Evolutionary conservation across 1,140 invertebrate species (phyloP), one percentile per base, ranked within the genome.

Genomic region (Diachasma alloeum): DNA sequence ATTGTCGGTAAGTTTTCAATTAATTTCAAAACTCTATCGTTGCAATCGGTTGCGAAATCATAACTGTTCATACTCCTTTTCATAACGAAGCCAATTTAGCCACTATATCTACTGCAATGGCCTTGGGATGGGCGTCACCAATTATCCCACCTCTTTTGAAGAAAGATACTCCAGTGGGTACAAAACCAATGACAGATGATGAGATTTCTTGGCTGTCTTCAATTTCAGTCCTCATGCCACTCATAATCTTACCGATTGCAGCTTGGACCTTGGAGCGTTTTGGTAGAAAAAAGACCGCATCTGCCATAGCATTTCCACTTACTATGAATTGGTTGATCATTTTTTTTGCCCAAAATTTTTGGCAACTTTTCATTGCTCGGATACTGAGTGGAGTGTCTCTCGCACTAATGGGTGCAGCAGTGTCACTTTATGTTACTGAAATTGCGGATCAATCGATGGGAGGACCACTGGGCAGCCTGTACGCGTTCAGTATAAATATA

Each of bases 351-450:
- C 79, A 81, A 0, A 78, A 83, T 24, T 71, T 85, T 4, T 22
- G 10, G 0, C 81, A 81, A 3, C 79, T 91, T 0, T 84, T 88
- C 4, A 26, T 85, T 0, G 85, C 85, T 0, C 82, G 89, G 31
- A 81, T 89, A 24, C 75, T 90, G 10, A 70, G 78, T 0, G 93
- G 93, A 0, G 67, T 92, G 5, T 87, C 85, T 2, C 88, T 87
- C 39, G 92, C 90, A 0, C 86, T 91, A 4, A 80, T 85, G 0
- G 87, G 91, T 39, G 89, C 92, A 22, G 69, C 91, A n/a, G 83
- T 87, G 0, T 91, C 93, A 0, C 82, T 92, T 3, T 94, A 94
- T 81, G 85, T 93, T 0, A 88, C 90, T 8, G 93, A 94, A 84
- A 92, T 92, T 0, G 86, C 91, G 0, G 87, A 91, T 4, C 89